Base-by-base conservation (phyloP, 2,888 invertebrate genomes). In the Lordiphosa fenestrarum region DNA sequence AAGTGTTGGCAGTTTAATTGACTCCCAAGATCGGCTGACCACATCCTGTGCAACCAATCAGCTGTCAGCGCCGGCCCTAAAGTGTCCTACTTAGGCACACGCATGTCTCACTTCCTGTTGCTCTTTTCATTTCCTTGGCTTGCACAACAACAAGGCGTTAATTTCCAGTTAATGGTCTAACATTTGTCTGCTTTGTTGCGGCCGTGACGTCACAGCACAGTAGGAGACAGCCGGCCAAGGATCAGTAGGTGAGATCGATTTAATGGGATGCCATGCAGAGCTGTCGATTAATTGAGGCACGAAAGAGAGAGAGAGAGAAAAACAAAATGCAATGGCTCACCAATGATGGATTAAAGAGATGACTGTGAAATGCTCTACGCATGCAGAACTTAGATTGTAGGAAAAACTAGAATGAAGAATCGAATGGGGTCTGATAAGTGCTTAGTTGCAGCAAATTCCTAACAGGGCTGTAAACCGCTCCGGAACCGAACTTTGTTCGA, bases 1-100 rank as follows among this genome's bases (percentile, higher is more conserved):
- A 86, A 86, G 84, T 86, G 86, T 86, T 86, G 85, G 84, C 86
- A 86, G 85, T 86, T 85, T 86, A 86, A 86, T 86, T 84, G 86
- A 84, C 84, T 81, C 42, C 46, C 21, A 42, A 53, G 36, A 21
- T 40, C 39, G 50, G 56, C 57, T 40, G 25, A 30, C 38, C 38
- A 73, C 73, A 73, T 77, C 81, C 74, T 77, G 66, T 47, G 38
- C 53, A 58, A 67, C 63, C 68, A 73, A 80, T 76, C 76, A 76
- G 72, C 67, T 80, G 82, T 82, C 83, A 70, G 60, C 80, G 50
- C 9, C 33, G 52, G 58, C 33, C 19, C 33, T 55, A 56, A 65
- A 62, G 68, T 75, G 70, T 80, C 73, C 80, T 76, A 78, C 71
- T 78, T 78, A 62, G 50, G 37, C 56, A 23, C 63, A 66, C 81